Evolutionary conservation across 1,140 invertebrate genomes (phyloP).

Genomic region (Cotesia typhae): DNA sequence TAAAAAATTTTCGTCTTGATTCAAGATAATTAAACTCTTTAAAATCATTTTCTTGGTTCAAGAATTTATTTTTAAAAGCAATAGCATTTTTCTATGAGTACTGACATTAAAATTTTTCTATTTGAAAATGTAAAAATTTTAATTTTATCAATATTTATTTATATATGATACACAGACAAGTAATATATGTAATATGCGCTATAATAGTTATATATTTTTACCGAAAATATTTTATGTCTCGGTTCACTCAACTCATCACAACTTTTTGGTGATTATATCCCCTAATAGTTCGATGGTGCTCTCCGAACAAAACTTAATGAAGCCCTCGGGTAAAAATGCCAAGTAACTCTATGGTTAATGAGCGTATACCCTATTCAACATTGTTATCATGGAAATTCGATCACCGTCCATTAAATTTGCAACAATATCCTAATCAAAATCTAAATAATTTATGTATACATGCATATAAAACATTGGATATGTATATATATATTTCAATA

Average conservation of each 20-base stretch:
- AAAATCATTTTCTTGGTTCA: too few relatives aligned
- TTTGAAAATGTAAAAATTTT: too few relatives aligned
- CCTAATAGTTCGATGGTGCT: background rate
- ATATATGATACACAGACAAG: too few relatives aligned
- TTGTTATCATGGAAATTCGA: slow-evolving; percentile 34
- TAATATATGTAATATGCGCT: background rate
- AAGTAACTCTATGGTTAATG: slow-evolving; percentile 26
- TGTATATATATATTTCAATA: too few relatives aligned
- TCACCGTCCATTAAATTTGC: slow-evolving; percentile 14
- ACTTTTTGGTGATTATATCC: slow-evolving; percentile 19
- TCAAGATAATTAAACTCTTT: too few relatives aligned
- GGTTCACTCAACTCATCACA: slow-evolving; percentile 17
- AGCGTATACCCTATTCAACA: slow-evolving; percentile 13
- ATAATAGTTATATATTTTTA: background rate
- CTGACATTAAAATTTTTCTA: too few relatives aligned
- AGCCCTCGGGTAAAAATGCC: slow-evolving; percentile 19
- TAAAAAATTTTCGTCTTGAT: too few relatives aligned
- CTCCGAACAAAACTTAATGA: slow-evolving; percentile 11
- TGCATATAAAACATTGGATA: too few relatives aligned
- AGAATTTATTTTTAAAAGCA: too few relatives aligned
- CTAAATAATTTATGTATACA: too few relatives aligned
- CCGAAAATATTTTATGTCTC: background rate
- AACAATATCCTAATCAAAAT: slow-evolving; percentile 5
- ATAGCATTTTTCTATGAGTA: too few relatives aligned
- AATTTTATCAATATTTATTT: too few relatives aligned